phyloP scores from a whole-genome alignment of 2,888 invertebrate genomes.

The Onchidella celtica region DNA sequence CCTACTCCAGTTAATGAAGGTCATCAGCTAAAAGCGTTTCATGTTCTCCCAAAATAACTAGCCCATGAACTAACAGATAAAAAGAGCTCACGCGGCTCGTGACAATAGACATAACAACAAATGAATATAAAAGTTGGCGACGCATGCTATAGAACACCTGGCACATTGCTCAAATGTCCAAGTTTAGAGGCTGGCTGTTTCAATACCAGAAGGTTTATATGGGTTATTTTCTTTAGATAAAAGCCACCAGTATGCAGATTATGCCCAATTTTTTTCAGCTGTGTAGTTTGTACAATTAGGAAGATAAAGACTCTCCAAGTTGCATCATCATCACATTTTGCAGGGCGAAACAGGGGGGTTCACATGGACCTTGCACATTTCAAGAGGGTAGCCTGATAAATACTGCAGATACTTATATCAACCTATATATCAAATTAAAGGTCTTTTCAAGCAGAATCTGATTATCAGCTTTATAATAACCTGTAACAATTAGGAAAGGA shows the following conservation, averaged over 20 bases:
- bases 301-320: not conserved
- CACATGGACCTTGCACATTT: not conserved
- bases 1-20: no score
- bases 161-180: not conserved
- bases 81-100: no score
- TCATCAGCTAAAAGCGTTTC: no score
- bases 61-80: no score
- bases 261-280: not conserved
- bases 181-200: not conserved
- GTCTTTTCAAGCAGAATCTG: not conserved
- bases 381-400: not conserved
- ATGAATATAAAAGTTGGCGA: not conserved
- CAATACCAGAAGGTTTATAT: not conserved
- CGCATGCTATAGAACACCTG: not conserved
- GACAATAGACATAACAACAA: not conserved
- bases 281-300: not conserved
- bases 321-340: not conserved
- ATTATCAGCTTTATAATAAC: not conserved
- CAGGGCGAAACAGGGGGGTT: not conserved
- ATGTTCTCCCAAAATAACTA: no score
- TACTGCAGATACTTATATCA: not conserved
- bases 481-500: not conserved
- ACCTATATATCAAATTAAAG: not conserved
- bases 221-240: not conserved
- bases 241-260: not conserved